Percentiles rank a stretch among this genome's conserved stretches.
Conservation (phyloP, 53 echinoderm and acorn worm genomes). For the Hippasteria phrygiana region DNA sequence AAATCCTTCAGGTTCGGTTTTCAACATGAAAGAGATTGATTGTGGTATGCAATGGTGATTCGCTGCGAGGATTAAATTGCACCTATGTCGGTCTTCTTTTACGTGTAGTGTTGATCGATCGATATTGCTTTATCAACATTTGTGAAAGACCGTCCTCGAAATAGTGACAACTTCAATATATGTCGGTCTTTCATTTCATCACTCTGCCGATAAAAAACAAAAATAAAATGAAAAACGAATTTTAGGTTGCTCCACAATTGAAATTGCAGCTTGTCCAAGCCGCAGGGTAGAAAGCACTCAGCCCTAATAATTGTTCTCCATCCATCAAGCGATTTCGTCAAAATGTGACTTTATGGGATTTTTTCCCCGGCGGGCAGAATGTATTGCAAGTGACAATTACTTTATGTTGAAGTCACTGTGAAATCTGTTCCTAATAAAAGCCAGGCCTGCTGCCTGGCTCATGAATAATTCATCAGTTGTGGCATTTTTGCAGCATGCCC, state of each 20-base stretch:
- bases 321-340: conserved; percentile 10
- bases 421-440: neutral
- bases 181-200: neutral
- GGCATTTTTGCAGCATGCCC: neutral
- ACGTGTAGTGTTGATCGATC: neutral
- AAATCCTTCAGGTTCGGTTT: neutral
- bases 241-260: neutral
- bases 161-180: conserved; percentile 17
- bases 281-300: neutral
- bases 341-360: conserved; percentile 5
- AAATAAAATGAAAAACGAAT: neutral
- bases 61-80: neutral
- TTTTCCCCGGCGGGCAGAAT: neutral
- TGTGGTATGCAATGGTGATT: neutral
- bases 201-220: neutral
- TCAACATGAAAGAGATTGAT: conserved; percentile 7
- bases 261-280: conserved; percentile 8
- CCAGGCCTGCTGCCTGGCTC: neutral
- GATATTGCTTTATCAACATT: neutral
- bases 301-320: neutral
- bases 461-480: conserved; percentile 9
- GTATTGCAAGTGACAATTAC: conserved; percentile 5
- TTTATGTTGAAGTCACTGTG: neutral
- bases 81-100: neutral
- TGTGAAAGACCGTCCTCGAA: neutral